Conservation (phyloP, 2,113 vertebrate species). For the Acinonyx jubatus region DNA sequence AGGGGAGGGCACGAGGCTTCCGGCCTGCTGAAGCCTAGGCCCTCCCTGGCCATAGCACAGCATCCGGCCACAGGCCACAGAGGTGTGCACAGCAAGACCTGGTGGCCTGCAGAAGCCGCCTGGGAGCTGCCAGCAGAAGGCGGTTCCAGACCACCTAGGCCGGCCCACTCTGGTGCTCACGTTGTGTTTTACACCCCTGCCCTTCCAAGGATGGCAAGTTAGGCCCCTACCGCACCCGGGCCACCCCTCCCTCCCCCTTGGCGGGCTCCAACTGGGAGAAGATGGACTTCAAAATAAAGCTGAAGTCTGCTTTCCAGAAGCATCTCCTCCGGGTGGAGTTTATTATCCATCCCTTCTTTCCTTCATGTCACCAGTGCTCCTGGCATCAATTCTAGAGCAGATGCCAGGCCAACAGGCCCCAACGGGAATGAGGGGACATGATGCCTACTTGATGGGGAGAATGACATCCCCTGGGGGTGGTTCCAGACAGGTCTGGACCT, state of each 20-base stretch:
- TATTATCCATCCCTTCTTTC: neutral
- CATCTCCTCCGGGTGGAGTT: neutral
- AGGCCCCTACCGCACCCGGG: neutral
- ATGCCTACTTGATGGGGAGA: neutral
- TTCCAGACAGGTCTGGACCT: neutral
- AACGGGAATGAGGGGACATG: accelerated
- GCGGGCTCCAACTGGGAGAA: neutral
- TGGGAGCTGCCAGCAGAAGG: neutral
- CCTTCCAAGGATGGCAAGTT: no score
- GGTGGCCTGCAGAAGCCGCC: accelerated
- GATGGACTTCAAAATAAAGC: neutral
- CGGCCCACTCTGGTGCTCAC: no score
- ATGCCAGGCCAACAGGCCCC: neutral
- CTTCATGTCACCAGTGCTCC: neutral
- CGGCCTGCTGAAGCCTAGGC: neutral
- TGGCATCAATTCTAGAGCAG: neutral
- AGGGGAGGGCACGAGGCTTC: neutral
- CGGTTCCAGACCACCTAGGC: neutral
- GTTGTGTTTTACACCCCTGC: no score
- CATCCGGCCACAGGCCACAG: neutral
- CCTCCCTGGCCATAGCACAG: accelerated
- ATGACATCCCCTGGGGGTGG: no score
- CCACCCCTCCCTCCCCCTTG: no score
- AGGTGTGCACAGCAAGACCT: neutral
- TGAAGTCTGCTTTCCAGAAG: neutral